phyloP scores from a whole-genome alignment of 2,888 invertebrate species.

The Hololepta plana region DNA sequence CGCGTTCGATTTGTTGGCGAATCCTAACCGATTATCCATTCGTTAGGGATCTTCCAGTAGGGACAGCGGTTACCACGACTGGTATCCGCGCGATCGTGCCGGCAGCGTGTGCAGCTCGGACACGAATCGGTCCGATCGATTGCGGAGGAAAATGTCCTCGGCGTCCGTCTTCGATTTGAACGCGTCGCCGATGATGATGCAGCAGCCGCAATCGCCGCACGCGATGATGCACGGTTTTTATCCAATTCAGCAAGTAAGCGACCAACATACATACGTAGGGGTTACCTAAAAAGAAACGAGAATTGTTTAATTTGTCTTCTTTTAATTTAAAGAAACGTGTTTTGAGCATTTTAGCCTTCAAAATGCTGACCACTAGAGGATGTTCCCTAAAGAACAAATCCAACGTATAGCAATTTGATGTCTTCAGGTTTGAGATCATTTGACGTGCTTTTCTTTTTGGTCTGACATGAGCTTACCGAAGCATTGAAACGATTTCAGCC shows the following conservation, averaged over 20 bases:
- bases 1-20: background rate
- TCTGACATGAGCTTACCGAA: too few species aligned
- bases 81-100: slow-evolving; percentile 19
- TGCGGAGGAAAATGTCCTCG: slow-evolving; percentile 20
- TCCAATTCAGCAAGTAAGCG: slow-evolving; percentile 39
- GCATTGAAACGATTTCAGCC: too few species aligned
- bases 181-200: slow-evolving; percentile 10
- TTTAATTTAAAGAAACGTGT: too few species aligned
- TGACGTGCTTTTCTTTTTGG: too few species aligned
- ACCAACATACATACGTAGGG: too few species aligned
- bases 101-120: slow-evolving; percentile 26
- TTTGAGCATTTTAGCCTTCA: too few species aligned
- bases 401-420: too few species aligned
- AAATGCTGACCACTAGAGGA: too few species aligned
- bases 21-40: slow-evolving; percentile 4
- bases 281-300: too few species aligned
- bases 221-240: slow-evolving; percentile 21
- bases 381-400: too few species aligned
- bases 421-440: too few species aligned
- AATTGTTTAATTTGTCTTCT: too few species aligned
- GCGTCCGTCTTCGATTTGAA: slow-evolving; percentile 38
- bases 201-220: slow-evolving; percentile 6
- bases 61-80: slow-evolving; percentile 9
- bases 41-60: slow-evolving; percentile 5
- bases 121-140: slow-evolving; percentile 11